Conservation (phyloP, 2,797 vertebrate genomes). For the Oreochromis grahami region DNA sequence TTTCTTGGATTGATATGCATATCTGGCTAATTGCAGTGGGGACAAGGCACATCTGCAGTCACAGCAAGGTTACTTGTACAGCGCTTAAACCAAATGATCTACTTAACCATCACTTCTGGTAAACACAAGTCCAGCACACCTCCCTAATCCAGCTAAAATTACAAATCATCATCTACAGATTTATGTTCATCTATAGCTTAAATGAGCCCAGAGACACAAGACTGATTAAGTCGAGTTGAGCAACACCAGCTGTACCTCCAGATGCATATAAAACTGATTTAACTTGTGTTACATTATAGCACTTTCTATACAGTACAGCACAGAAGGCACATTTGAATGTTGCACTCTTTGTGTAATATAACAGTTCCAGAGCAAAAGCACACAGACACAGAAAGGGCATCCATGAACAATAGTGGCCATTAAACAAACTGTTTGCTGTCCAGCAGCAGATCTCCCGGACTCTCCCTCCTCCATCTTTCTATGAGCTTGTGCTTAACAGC, state of each 20-base stretch:
- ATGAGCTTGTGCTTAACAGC: neutral
- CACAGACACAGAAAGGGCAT: conserved; percentile 23
- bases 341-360: neutral
- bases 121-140: neutral
- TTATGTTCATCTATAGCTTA: neutral
- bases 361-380: neutral
- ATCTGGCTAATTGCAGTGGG: fast-evolving
- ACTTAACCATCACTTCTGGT: neutral
- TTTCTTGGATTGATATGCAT: neutral
- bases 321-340: neutral
- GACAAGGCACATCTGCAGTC: neutral
- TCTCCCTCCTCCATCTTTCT: neutral
- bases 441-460: neutral
- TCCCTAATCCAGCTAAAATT: neutral
- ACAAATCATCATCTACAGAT: neutral
- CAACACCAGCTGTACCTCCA: neutral
- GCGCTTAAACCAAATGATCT: neutral
- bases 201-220: neutral
- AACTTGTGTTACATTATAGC: neutral
- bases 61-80: neutral
- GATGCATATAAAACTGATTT: neutral
- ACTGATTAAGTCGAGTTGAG: neutral
- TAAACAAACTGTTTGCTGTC: conserved; percentile 16
- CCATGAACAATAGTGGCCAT: conserved; percentile 17
- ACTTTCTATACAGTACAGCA: neutral